These are phyloP conservation scores for Nothobranchius kuhntae DNA, from an alignment of 2,113 vertebrate genomes.

Conservation along the genomic window DNA sequence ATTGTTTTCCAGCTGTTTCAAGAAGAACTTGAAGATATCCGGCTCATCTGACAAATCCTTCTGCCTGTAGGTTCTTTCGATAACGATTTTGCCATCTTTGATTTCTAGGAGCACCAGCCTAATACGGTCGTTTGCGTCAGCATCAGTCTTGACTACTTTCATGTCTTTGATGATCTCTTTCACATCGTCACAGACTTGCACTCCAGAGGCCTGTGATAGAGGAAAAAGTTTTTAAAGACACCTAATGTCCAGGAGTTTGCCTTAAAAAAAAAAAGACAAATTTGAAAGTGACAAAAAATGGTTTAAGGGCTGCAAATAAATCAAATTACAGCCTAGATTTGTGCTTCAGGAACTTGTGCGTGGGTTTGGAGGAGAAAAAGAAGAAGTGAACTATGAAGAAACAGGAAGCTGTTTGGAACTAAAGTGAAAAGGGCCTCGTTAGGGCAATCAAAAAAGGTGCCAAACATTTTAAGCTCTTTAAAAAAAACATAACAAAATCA, in stretches of 20 bases:
- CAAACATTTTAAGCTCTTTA: neutral
- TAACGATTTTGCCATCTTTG: slow-evolving; percentile 63
- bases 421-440: neutral
- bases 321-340: neutral
- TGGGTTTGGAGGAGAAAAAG: slow-evolving; percentile 29
- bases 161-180: slow-evolving; percentile 70
- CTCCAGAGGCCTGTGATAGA: slow-evolving; percentile 84
- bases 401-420: slow-evolving; percentile 49
- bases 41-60: slow-evolving; percentile 66
- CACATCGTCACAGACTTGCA: slow-evolving; percentile 74
- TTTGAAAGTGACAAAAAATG: neutral
- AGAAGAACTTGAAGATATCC: slow-evolving; percentile 69
- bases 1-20: slow-evolving; percentile 34
- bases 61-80: slow-evolving; percentile 68
- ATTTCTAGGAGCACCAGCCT: slow-evolving; percentile 72
- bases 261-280: neutral
- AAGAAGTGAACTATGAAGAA: slow-evolving; percentile 55
- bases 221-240: neutral
- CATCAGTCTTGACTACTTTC: slow-evolving; percentile 75
- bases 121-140: slow-evolving; percentile 65
- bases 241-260: too few relatives aligned
- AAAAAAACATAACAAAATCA: too few relatives aligned
- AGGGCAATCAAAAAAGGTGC: neutral
- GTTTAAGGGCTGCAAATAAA: neutral
- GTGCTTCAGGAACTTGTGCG: neutral